phyloP scores from a whole-genome alignment of 2,113 vertebrate species.

The Mus spicilegus region DNA sequence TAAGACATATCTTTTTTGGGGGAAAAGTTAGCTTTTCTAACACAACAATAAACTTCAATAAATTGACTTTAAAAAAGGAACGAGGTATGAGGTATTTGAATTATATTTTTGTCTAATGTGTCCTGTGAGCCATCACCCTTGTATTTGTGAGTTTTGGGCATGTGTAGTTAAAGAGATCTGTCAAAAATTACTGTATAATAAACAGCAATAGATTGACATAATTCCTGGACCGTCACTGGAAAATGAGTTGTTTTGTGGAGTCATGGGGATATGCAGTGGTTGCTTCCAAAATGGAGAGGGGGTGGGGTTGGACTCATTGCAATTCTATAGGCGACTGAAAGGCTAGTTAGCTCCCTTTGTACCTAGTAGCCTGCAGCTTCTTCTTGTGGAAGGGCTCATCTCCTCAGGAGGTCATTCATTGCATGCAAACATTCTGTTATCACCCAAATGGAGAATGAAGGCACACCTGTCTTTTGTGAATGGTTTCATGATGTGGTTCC shows the following conservation, averaged over 20 bases:
- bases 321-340: not conserved
- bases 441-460: not conserved
- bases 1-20: not conserved
- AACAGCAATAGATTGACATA: not conserved
- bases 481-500: not conserved
- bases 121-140: not conserved
- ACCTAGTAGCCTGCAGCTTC: not conserved
- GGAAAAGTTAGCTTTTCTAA: conserved; percentile 4
- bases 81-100: not conserved
- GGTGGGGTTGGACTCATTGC: not conserved
- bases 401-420: not conserved
- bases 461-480: not conserved
- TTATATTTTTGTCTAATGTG: not conserved
- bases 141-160: not conserved
- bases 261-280: not conserved
- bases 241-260: not conserved
- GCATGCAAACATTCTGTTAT: not conserved
- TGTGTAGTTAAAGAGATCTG: not conserved
- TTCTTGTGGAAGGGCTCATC: not conserved
- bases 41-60: not conserved
- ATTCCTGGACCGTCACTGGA: not conserved
- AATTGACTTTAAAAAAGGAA: conserved; percentile 2
- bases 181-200: not conserved
- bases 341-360: not conserved
- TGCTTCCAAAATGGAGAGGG: conserved; percentile 24